Conservation (phyloP, 2,797 vertebrate species). For the Centroberyx gerrardi region DNA sequence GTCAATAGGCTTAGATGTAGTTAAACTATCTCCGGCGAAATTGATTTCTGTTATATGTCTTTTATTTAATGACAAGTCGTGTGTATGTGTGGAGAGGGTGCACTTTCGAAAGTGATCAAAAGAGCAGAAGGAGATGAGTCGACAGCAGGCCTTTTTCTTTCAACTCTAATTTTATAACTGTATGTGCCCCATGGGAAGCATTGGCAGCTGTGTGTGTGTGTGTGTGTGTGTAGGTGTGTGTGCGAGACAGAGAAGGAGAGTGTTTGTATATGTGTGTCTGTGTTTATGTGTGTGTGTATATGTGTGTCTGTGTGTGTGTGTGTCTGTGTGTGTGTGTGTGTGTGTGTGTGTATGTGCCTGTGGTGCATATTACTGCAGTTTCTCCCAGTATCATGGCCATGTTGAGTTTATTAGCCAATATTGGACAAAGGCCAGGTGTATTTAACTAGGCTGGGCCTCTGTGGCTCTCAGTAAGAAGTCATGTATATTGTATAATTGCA, state of each 20-base stretch:
- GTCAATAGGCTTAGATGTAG: background rate
- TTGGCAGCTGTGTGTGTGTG: slow-evolving; percentile 45
- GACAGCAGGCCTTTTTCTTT: slow-evolving; percentile 60
- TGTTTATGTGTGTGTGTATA: background rate
- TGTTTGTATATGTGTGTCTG: background rate
- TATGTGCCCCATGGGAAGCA: slow-evolving; percentile 42
- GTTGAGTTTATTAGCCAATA: slow-evolving; percentile 51
- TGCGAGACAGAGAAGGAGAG: slow-evolving; percentile 1
- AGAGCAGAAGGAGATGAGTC: slow-evolving; percentile 24
- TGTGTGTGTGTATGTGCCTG: slow-evolving; percentile 33
- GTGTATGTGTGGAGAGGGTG: slow-evolving; percentile 8
- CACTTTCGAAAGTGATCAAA: slow-evolving; percentile 49
- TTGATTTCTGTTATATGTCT: slow-evolving; percentile 10
- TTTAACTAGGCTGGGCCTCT: slow-evolving; percentile 54
- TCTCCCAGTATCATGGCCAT: slow-evolving; percentile 28
- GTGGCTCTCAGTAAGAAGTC: slow-evolving; percentile 47
- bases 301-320: background rate
- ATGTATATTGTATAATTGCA: slow-evolving; percentile 46
- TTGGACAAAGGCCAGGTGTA: slow-evolving; percentile 57
- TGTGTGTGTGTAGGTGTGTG: slow-evolving; percentile 12
- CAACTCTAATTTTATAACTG: slow-evolving; percentile 67
- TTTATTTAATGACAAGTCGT: slow-evolving; percentile 19
- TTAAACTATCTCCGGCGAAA: slow-evolving; percentile 14
- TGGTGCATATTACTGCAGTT: slow-evolving; percentile 54
- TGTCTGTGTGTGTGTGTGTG: background rate